Evolutionary conservation across 2,888 invertebrate genomes (phyloP), one percentile per base, ranked within the genome.

Genomic region (Ceriagrion tenellum): DNA sequence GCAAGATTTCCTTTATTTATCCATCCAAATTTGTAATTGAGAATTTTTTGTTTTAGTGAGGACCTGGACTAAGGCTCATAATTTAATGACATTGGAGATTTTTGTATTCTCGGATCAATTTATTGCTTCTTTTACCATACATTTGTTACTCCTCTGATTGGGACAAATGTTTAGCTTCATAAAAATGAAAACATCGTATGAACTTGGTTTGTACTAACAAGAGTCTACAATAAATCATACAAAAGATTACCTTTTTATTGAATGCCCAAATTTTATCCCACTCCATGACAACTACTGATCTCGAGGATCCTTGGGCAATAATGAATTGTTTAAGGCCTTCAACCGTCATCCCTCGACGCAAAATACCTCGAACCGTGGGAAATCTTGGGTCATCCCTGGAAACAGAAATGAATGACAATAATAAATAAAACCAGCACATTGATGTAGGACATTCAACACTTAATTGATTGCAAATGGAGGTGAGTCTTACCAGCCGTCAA

Each of bases 261-360:
- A 99, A 99, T 23, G 99, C 98, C 99, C 99, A 99, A 96, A 99
- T 99, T 97, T 99, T 99, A 97, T 99, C 99, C 99, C 99, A 99
- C 97, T 99, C 99, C 99, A 99, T 99, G 97, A 99, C 99, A 4
- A 99, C 99, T 16, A 99, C 99, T 0, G 99, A 99, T 95, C 99
- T 98, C 95, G 99, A 99, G 93, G 99, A 99, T 95, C 99, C 99
- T 97, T 99, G 99, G 26, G 99, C 99, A 95, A 99, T 98, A 96
- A 99, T 99, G 97, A 99, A 99, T 97, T 99, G 99, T 96, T 98
- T 98, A 95, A 99, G 97, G 0, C 99, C 99, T 97, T 99, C 99
- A 88, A 99, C 99, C 0, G 99, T 99, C 99, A 99, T 98, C 55
- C 99, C 99, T 96, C 99, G 98, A 26, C 99, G 97, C 74, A 99